A percentile compares a stretch with the other conserved stretches of the same genome.
Evolutionary conservation across 2,888 invertebrate genomes (phyloP).

Genomic region (Tipula helvola): DNA sequence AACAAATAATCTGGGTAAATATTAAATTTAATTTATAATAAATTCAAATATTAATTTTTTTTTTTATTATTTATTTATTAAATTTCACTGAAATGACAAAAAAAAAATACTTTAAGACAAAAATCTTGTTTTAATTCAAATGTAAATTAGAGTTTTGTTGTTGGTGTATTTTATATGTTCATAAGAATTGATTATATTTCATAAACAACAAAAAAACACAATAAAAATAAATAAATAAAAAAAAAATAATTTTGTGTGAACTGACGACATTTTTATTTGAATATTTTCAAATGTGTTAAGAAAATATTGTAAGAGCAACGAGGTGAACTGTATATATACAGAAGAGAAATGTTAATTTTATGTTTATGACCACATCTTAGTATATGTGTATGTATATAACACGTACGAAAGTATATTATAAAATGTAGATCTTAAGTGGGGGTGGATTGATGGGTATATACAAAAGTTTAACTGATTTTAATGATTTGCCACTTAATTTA

Average conservation of each 20-base stretch:
- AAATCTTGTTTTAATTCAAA: constrained; percentile 4
- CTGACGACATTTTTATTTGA: constrained; percentile 4
- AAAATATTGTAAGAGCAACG: background rate
- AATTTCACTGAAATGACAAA: background rate
- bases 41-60: background rate
- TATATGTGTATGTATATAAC: background rate
- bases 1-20: background rate
- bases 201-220: background rate
- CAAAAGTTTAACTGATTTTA: background rate
- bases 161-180: background rate
- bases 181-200: background rate
- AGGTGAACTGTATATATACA: background rate
- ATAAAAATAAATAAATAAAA: background rate
- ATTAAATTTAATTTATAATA: background rate
- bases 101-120: background rate
- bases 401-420: no score
- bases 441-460: background rate
- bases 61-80: background rate
- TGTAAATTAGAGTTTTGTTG: background rate
- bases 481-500: constrained; percentile 4
- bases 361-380: background rate
- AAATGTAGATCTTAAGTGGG: background rate
- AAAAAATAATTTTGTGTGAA: background rate
- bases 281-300: background rate
- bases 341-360: background rate